These are phyloP conservation scores for Sinocyclocheilus anophthalmus DNA, from an alignment of 2,113 vertebrate genomes.

Conservation along the genomic window DNA sequence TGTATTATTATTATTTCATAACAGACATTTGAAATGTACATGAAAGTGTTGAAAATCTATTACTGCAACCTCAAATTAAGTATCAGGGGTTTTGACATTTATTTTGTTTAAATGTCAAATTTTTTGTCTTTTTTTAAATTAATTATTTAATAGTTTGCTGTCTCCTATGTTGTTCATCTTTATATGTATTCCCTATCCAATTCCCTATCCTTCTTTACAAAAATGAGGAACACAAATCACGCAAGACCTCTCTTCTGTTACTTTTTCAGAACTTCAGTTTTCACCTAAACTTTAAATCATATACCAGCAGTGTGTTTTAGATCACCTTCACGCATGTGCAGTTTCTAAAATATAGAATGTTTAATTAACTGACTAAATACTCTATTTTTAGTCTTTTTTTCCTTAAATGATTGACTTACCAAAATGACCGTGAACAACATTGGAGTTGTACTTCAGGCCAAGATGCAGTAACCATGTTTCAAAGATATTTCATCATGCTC, in stretches of 20 bases:
- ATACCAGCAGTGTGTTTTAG: background rate
- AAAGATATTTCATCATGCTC: constrained; percentile 34
- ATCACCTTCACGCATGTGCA: background rate
- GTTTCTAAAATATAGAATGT: background rate
- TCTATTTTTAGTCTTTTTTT: background rate
- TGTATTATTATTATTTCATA: background rate
- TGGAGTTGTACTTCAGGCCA: background rate
- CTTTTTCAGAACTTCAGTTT: background rate
- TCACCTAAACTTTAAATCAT: background rate
- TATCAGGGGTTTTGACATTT: background rate
- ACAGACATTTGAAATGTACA: background rate
- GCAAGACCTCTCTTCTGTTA: background rate
- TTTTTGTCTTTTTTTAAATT: background rate
- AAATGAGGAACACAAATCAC: background rate
- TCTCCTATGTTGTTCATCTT: background rate
- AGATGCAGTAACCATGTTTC: constrained; percentile 10
- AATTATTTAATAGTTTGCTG: background rate
- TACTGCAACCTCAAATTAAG: background rate
- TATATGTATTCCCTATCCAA: background rate
- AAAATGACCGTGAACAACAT: background rate
- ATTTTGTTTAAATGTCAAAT: constrained; percentile 4
- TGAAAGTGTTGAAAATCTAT: background rate
- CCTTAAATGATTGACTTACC: background rate
- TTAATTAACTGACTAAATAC: background rate
- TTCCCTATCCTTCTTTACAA: background rate